A percentile compares a stretch with the other conserved stretches of the same genome.
Evolutionary conservation across 2,888 invertebrate species (phyloP).

Genomic region (Eupithecia insigniata): DNA sequence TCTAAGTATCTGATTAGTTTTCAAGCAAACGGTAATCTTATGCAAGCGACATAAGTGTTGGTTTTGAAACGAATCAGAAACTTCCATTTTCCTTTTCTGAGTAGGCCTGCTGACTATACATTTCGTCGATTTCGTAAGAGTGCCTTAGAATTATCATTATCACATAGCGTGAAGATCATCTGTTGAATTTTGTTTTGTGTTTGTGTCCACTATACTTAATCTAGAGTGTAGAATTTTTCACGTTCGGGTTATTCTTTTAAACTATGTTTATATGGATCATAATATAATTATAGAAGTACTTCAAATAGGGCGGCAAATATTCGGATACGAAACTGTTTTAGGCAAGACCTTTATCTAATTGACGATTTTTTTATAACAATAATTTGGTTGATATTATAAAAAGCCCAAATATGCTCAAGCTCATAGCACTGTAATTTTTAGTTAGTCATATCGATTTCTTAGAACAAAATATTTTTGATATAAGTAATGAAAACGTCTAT

Average conservation of each 20-base stretch:
- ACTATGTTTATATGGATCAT: not conserved
- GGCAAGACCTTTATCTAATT: not conserved
- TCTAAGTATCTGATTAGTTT: too few species aligned
- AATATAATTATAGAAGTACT: not conserved
- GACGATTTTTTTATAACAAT: too few species aligned
- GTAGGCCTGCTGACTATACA: too few species aligned
- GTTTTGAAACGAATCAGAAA: too few species aligned
- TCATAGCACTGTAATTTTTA: not conserved
- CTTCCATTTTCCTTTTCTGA: too few species aligned
- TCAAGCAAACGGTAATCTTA: too few species aligned
- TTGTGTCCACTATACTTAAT: not conserved
- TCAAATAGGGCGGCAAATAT: not conserved
- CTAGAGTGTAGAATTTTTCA: not conserved
- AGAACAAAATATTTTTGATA: slow-evolving; percentile 1
- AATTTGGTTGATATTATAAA: not conserved
- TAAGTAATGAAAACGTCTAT: not conserved
- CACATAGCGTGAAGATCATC: not conserved
- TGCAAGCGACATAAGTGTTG: too few species aligned
- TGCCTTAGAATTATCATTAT: not conserved
- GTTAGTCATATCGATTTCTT: not conserved
- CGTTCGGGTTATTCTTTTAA: not conserved
- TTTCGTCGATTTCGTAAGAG: slow-evolving; percentile 3
- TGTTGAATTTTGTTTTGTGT: slow-evolving; percentile 4
- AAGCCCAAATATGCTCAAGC: not conserved
- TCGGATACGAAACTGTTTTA: not conserved